Conservation (phyloP, 1,140 invertebrate genomes). For the Saccostrea glomerata region DNA sequence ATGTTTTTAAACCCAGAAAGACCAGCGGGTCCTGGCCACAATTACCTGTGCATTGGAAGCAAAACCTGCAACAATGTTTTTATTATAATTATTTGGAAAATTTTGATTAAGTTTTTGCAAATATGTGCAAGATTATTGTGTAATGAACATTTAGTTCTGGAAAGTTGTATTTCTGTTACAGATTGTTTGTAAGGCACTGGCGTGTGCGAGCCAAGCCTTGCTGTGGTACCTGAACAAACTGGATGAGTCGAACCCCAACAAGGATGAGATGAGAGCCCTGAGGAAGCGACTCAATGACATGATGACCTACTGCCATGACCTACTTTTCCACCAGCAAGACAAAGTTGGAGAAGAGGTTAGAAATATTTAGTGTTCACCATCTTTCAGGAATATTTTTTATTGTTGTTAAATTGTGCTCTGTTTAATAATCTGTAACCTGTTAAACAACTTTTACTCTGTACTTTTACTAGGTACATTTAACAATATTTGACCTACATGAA, state of each 20-base stretch:
- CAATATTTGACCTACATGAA: too few species aligned
- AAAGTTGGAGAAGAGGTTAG: conserved; percentile 72
- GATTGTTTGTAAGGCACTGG: conserved; percentile 93
- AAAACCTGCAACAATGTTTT: not conserved
- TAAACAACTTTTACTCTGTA: too few species aligned
- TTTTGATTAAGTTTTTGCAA: too few species aligned
- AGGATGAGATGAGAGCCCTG: conserved; percentile 79
- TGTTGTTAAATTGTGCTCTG: too few species aligned
- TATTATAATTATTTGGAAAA: not conserved
- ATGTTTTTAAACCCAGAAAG: too few species aligned
- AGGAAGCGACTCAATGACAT: conserved; percentile 86
- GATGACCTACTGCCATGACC: conserved; percentile 82
- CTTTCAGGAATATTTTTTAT: not conserved
- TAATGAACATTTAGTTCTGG: too few species aligned
- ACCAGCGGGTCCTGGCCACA: too few species aligned
- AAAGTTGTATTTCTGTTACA: conserved; percentile 76
- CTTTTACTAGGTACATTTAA: too few species aligned
- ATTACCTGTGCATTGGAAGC: too few species aligned
- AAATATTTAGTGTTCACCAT: not conserved
- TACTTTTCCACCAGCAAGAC: conserved; percentile 80
- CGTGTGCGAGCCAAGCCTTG: conserved; percentile 92
- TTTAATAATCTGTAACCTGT: too few species aligned
- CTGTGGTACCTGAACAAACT: conserved; percentile 92
- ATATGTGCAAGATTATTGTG: too few species aligned
- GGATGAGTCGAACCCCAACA: conserved; percentile 84